A percentile compares a stretch with the other conserved stretches of the same genome.
Conservation (phyloP, 2,797 vertebrate genomes). For the Karalla daura region DNA sequence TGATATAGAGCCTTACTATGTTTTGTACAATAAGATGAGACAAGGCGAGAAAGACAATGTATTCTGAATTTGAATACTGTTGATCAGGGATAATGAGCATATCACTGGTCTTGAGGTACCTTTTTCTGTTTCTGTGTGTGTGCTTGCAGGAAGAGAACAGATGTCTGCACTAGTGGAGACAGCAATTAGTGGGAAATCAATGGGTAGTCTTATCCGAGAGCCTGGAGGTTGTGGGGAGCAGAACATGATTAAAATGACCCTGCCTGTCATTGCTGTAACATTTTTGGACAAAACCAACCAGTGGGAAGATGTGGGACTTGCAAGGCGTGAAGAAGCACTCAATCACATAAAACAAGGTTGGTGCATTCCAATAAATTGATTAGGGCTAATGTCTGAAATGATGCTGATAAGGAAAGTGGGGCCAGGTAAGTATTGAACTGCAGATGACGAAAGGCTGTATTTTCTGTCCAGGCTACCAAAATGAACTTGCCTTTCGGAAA, state of each 20-base stretch:
- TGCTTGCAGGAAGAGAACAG: slow-evolving; percentile 73
- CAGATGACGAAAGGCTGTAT: background rate
- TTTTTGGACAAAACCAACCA: slow-evolving; percentile 87
- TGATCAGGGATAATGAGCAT: too few species aligned
- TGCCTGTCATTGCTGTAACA: slow-evolving; percentile 85
- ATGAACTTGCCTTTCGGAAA: slow-evolving; percentile 79
- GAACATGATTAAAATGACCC: slow-evolving; percentile 85
- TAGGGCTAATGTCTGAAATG: too few species aligned
- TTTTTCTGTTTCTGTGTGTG: background rate
- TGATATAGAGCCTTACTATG: too few species aligned
- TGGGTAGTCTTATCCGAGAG: slow-evolving; percentile 82
- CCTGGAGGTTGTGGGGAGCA: slow-evolving; percentile 87
- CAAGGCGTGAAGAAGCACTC: slow-evolving; percentile 74
- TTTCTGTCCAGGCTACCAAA: slow-evolving; percentile 77
- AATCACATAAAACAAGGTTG: slow-evolving; percentile 82
- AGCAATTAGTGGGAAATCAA: slow-evolving; percentile 76
- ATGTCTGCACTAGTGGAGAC: slow-evolving; percentile 80
- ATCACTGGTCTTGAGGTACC: too few species aligned
- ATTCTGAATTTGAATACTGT: too few species aligned
- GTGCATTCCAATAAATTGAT: too few species aligned
- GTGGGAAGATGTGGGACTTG: slow-evolving; percentile 84
- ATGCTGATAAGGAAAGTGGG: too few species aligned
- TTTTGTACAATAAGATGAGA: too few species aligned
- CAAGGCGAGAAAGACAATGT: too few species aligned
- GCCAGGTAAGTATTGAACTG: too few species aligned